A percentile compares a stretch with the other conserved stretches of the same genome.
Conservation (phyloP, 2,797 vertebrate species). For the Leptodactylus fallax region DNA sequence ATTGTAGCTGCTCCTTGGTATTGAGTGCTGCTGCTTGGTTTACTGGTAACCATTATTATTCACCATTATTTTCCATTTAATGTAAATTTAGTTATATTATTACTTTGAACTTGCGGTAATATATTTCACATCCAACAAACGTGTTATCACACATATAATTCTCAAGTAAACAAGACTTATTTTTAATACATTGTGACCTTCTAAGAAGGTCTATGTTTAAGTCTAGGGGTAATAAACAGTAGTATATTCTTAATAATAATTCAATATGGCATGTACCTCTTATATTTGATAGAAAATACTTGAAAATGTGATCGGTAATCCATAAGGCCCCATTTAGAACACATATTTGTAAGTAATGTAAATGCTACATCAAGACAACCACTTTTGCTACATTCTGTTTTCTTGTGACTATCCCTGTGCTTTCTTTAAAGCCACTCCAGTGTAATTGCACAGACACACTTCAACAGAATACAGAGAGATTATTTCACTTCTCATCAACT, state of each 20-base stretch:
- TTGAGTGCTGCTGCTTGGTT: no score
- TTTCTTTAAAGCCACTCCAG: background rate
- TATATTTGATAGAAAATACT: background rate
- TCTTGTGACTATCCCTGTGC: background rate
- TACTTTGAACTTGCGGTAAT: no score
- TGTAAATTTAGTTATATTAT: background rate
- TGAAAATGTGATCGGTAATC: background rate
- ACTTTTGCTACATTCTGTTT: background rate
- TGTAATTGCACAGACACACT: constrained; percentile 29
- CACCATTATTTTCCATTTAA: background rate
- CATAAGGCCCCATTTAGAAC: background rate
- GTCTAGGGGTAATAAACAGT: background rate
- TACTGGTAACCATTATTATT: no score
- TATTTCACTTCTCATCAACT: constrained; percentile 35
- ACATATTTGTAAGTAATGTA: background rate
- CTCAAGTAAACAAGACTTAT: no score
- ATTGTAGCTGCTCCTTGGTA: no score
- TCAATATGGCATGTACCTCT: background rate
- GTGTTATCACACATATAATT: no score
- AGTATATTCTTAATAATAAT: background rate
- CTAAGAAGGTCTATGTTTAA: background rate
- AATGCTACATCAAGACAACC: background rate
- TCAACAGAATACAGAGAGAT: constrained; percentile 33
- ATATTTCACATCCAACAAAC: background rate
- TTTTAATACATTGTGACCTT: no score